These are phyloP conservation scores for Lophius piscatorius DNA, from an alignment of 2,113 vertebrate genomes.

Conservation along the genomic window DNA sequence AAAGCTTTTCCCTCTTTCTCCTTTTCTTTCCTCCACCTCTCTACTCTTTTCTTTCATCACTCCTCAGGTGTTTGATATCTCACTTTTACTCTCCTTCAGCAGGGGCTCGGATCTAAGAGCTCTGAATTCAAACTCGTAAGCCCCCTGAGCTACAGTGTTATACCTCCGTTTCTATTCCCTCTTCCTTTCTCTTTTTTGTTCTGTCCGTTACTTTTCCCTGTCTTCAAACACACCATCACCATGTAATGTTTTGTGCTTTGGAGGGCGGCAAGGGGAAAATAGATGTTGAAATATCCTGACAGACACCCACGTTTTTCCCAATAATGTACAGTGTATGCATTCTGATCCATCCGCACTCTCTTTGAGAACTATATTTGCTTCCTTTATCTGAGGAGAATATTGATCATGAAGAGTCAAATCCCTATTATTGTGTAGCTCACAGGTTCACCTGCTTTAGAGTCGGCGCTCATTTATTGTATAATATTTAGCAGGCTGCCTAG, in stretches of 20 bases:
- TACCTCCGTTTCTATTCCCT: conserved; percentile 69
- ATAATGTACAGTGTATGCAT: conserved; percentile 47
- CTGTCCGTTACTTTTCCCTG: conserved; percentile 43
- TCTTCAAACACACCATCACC: conserved; percentile 65
- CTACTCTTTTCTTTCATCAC: conserved; percentile 63
- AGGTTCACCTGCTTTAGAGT: conserved; percentile 59
- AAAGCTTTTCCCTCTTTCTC: conserved; percentile 58
- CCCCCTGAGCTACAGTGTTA: conserved; percentile 67
- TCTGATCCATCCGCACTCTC: conserved; percentile 24
- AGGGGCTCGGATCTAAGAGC: conserved; percentile 56
- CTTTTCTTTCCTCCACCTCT: conserved; percentile 58
- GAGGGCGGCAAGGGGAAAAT: conserved; percentile 42
- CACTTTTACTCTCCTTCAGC: conserved; percentile 66
- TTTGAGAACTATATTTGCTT: conserved; percentile 47
- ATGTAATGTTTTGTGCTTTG: conserved; percentile 54
- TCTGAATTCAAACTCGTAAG: conserved; percentile 59
- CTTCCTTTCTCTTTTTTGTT: conserved; percentile 58
- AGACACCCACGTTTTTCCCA: conserved; percentile 67
- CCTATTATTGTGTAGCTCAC: conserved; percentile 20
- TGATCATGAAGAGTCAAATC: conserved; percentile 57
- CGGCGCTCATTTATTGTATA: conserved; percentile 59
- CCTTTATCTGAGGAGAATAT: conserved; percentile 55
- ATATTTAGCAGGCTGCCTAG: conserved; percentile 31
- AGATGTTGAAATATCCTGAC: conserved; percentile 55
- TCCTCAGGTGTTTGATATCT: conserved; percentile 76